Evolutionary conservation across 2,797 vertebrate species (phyloP).

Genomic region (Tapera naevia): DNA sequence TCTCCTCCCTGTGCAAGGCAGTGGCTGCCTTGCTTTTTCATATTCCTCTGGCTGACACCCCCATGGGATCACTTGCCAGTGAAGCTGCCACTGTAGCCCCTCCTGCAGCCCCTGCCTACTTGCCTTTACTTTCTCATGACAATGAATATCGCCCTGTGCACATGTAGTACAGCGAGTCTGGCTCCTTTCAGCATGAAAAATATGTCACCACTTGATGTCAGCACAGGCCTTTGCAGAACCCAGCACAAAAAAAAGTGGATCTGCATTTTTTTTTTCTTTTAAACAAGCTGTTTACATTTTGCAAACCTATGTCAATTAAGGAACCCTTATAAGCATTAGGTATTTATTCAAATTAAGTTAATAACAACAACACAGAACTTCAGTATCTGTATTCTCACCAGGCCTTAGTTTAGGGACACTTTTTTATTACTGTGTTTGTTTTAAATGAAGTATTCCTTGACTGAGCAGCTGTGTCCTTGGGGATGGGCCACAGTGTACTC

Average conservation of each 20-base stretch:
- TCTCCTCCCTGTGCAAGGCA: rapidly evolving
- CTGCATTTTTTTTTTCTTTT: background rate
- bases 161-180: background rate
- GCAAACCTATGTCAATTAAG: background rate
- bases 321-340: background rate
- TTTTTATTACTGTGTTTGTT: background rate
- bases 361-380: background rate
- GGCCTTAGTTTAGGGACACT: background rate
- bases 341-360: background rate
- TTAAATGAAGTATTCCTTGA: background rate
- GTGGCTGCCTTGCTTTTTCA: background rate
- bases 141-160: rapidly evolving
- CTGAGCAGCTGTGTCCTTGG: background rate
- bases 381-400: background rate
- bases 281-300: background rate
- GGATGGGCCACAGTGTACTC: background rate
- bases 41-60: background rate
- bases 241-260: background rate
- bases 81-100: background rate
- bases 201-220: constrained; percentile 57
- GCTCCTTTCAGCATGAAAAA: background rate
- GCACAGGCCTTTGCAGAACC: constrained; percentile 15
- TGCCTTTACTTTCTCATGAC: rapidly evolving
- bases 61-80: rapidly evolving
- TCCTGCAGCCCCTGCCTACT: no score